Evolutionary conservation across 1,140 invertebrate species (phyloP), one percentile per base, ranked within the genome.

Genomic region (Myzus persicae): DNA sequence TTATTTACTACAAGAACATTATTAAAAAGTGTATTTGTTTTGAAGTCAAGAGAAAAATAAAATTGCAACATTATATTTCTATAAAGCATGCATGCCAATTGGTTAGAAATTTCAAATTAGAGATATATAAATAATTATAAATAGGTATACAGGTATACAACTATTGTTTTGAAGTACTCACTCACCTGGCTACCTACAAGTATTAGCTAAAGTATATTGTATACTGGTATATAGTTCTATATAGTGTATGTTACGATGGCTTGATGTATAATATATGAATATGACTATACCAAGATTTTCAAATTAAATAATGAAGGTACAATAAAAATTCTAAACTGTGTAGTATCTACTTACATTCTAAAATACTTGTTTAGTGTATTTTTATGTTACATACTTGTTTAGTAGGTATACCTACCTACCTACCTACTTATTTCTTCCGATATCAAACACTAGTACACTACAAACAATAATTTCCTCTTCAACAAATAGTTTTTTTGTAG

Each of bases 71-170:
- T 46, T 6, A 48, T 46, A 88, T 48, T 88, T 85, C 4, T n/a
- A 76, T 76, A n/a, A 76, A 76, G 4, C 18, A 36, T 76, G 6
- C 31, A 76, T 76, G 11, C 6, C 4, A 18, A 76, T 51, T 14
- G 31, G 59, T 18, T n/a, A n/a, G 4, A n/a, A 76, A n/a, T 76
- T n/a, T 76, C 24, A 76, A 36, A 76, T n/a, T 76, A 76, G 4
- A n/a, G 59, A 76, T 76, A 36, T 76, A n/a, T 76, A 76, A 76
- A 76, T 59, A 59, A 59, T 59, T 59, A 59, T 59, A 59, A 59
- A 59, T 51, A 48, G 11, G 18, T 20, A 48, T 8, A 8, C 24
- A n/a, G n/a, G 51, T 54, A 24, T 59, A 59, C 18, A n/a, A 76
- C 59, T 14, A 59, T 59, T 31, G 31, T 59, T 59, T 59, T 59